Evolutionary conservation across 2,797 vertebrate genomes (phyloP).

Genomic region (Onychomys arenicola): DNA sequence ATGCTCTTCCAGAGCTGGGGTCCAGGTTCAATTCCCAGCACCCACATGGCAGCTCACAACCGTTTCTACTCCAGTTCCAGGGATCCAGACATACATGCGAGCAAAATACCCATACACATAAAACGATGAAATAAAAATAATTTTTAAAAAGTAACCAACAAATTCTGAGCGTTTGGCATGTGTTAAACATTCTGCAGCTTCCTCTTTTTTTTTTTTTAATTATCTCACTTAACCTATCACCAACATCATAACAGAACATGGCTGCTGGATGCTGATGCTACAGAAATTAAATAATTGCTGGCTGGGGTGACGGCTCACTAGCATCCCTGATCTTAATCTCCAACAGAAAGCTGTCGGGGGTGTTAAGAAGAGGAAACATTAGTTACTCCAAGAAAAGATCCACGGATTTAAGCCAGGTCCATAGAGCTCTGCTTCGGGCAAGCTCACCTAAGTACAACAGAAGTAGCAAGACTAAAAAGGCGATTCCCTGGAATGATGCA

Average conservation of each 20-base stretch:
- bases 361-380: not conserved
- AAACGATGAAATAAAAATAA: too few relatives aligned
- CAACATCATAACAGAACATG: not conserved
- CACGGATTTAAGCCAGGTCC: not conserved
- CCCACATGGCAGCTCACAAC: too few relatives aligned
- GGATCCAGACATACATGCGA: too few relatives aligned
- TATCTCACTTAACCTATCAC: not conserved
- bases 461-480: not conserved
- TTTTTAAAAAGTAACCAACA: not conserved
- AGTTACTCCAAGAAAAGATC: not conserved
- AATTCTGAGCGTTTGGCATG: not conserved
- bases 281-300: not conserved
- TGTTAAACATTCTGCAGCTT: not conserved
- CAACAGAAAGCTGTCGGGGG: rapidly evolving
- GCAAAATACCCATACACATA: too few relatives aligned
- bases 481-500: not conserved
- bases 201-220: not conserved
- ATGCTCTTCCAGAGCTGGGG: not conserved
- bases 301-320: not conserved
- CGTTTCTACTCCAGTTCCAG: too few relatives aligned
- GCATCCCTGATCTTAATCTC: not conserved
- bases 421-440: not conserved
- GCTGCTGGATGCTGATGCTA: not conserved
- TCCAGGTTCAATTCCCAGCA: too few relatives aligned
- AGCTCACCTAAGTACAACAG: not conserved